These are phyloP conservation scores for Autographa pulchrina DNA, from an alignment of 2,888 invertebrate species.

Conservation along the genomic window DNA sequence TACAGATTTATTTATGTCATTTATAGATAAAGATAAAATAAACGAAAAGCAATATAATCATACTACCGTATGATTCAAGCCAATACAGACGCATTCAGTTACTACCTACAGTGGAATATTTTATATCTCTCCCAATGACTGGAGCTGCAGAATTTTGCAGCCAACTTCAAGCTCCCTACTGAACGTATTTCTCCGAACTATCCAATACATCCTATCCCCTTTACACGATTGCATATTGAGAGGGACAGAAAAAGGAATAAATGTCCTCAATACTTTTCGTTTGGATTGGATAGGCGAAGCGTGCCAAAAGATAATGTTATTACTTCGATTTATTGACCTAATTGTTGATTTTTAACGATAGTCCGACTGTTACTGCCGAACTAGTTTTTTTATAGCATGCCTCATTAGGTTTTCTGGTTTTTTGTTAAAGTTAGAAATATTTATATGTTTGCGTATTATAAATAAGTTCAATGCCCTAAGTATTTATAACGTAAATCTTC, in stretches of 20 bases:
- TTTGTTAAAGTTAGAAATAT: conserved; percentile 15
- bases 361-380: conserved; percentile 32
- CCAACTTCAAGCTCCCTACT: conserved; percentile 36
- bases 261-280: conserved; percentile 53
- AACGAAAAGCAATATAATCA: conserved; percentile 23
- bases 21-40: not conserved
- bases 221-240: conserved; percentile 30
- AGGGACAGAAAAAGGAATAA: conserved; percentile 42
- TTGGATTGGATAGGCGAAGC: conserved; percentile 47
- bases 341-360: conserved; percentile 53
- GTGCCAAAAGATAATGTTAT: conserved; percentile 65
- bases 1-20: too few relatives aligned
- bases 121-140: conserved; percentile 24
- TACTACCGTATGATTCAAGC: conserved; percentile 33
- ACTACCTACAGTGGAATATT: conserved; percentile 49
- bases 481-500: not conserved
- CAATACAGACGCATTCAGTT: conserved; percentile 41
- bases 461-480: conserved; percentile 34
- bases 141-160: conserved; percentile 41
- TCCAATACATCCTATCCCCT: conserved; percentile 36
- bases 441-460: conserved; percentile 13
- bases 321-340: conserved; percentile 62
- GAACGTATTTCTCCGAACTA: conserved; percentile 39
- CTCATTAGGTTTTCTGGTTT: conserved; percentile 31
- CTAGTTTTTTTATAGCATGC: conserved; percentile 35